Evolutionary conservation across 2,888 invertebrate species (phyloP).

Genomic region (Cabera pusaria): DNA sequence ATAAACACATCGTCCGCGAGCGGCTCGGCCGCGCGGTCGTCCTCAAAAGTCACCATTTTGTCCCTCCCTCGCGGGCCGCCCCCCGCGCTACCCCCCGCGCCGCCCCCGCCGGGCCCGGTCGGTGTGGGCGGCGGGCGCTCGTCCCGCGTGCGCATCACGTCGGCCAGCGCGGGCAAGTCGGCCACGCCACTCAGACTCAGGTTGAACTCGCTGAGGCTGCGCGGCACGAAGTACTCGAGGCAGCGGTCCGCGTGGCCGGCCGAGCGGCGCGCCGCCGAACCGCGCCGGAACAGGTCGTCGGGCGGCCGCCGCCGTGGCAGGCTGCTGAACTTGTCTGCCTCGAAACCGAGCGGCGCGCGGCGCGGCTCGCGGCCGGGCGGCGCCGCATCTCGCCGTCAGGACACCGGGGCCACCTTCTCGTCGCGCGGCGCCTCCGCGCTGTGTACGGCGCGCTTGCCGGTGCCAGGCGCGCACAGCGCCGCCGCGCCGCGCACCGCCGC

Average conservation of each 20-base stretch:
- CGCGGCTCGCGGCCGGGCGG: too few relatives aligned
- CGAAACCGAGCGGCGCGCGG: slow-evolving; percentile 57
- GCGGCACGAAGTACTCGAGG: slow-evolving; percentile 92
- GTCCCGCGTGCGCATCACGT: too few relatives aligned
- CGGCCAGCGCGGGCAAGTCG: slow-evolving; percentile 35
- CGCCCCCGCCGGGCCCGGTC: too few relatives aligned
- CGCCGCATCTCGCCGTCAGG: slow-evolving; percentile 82
- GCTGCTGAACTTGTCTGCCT: slow-evolving; percentile 84
- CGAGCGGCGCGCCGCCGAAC: slow-evolving; percentile 23
- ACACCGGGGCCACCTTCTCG: slow-evolving; percentile 77
- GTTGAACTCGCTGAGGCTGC: slow-evolving; percentile 93
- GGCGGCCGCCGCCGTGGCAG: slow-evolving; percentile 76
- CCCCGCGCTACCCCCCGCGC: too few relatives aligned
- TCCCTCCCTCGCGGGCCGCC: too few relatives aligned
- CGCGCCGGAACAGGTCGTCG: slow-evolving; percentile 75
- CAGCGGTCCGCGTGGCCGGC: slow-evolving; percentile 83
- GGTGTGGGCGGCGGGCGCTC: too few relatives aligned
- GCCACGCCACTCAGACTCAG: slow-evolving; percentile 81
- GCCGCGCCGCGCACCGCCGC: slow-evolving; percentile 46
- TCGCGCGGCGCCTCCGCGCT: slow-evolving; percentile 70
- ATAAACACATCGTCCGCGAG: slow-evolving; percentile 89
- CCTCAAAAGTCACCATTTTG: slow-evolving; percentile 92
- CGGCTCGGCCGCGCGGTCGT: slow-evolving; percentile 80
- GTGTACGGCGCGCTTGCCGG: slow-evolving; percentile 63
- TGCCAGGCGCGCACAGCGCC: slow-evolving; percentile 50